Evolutionary conservation across 2,888 invertebrate genomes (phyloP).

Genomic region (Cephus runcator): DNA sequence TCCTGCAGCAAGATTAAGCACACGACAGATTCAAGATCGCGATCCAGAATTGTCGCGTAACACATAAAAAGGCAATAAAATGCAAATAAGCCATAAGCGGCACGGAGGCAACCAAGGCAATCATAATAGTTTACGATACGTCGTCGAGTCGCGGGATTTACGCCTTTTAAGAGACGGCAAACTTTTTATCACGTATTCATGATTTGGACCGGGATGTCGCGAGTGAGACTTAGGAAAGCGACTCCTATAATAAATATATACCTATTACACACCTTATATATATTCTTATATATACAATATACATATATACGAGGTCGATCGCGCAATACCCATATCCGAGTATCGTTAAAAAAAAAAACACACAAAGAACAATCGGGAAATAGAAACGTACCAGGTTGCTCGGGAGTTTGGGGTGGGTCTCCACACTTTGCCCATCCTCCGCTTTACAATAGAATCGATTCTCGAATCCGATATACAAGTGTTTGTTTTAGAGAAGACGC

Average conservation of each 20-base stretch:
- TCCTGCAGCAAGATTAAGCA: background rate
- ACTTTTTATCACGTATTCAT: background rate
- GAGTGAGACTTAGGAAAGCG: background rate
- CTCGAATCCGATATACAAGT: background rate
- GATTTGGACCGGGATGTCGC: background rate
- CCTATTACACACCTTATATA: background rate
- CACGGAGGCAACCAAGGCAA: slow-evolving; percentile 22
- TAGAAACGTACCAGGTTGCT: background rate
- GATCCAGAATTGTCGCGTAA: slow-evolving; percentile 21
- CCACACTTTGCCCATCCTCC: background rate
- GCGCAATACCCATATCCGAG: background rate
- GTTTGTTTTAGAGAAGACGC: background rate
- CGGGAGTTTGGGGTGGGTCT: background rate
- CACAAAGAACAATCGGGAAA: background rate
- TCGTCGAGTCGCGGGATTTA: background rate
- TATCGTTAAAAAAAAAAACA: background rate
- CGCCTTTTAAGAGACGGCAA: background rate
- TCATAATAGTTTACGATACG: slow-evolving; percentile 37
- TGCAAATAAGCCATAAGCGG: slow-evolving; percentile 31
- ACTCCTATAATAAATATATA: background rate
- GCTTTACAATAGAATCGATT: background rate
- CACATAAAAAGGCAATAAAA: slow-evolving; percentile 40
- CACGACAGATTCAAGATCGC: background rate
- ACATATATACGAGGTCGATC: background rate
- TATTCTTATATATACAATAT: too few species aligned